phyloP scores from a whole-genome alignment of 2,888 invertebrate species.

The Temnothorax ravouxi region DNA sequence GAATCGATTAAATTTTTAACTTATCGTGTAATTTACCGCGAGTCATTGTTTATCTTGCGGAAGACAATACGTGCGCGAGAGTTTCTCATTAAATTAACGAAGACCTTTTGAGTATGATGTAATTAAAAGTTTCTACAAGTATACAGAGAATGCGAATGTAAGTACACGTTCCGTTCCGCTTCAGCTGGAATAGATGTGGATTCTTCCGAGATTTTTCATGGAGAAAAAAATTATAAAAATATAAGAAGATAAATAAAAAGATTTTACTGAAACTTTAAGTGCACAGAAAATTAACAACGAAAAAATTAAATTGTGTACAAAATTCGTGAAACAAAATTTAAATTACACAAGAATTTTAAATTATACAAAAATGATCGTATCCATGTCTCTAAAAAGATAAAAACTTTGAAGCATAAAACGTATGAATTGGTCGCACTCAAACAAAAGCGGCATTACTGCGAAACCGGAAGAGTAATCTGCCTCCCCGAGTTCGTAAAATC shows the following conservation, averaged over 20 bases:
- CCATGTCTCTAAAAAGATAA: slow-evolving; percentile 11
- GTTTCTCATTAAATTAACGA: slow-evolving; percentile 37
- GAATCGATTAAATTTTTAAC: slow-evolving; percentile 15
- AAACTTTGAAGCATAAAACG: slow-evolving; percentile 15
- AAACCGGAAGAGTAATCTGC: slow-evolving; percentile 62
- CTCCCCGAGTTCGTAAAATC: slow-evolving; percentile 50
- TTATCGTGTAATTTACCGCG: not conserved
- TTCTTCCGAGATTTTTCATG: slow-evolving; percentile 3
- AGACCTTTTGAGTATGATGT: slow-evolving; percentile 38
- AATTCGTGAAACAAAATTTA: not conserved
- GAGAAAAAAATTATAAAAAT: not conserved
- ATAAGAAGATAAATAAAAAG: not conserved
- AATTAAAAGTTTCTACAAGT: slow-evolving; percentile 47
- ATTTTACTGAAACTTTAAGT: not conserved
- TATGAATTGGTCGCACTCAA: slow-evolving; percentile 65
- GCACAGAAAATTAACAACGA: not conserved
- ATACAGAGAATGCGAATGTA: slow-evolving; percentile 9
- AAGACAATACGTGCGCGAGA: not conserved
- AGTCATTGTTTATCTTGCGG: slow-evolving; percentile 23
- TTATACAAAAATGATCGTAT: not conserved
- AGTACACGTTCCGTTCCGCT: slow-evolving; percentile 33
- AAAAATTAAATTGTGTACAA: not conserved
- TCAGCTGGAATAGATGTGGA: slow-evolving; percentile 20
- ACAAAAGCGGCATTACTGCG: slow-evolving; percentile 58
- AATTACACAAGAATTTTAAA: slow-evolving; percentile 13